Conservation (phyloP, 2,888 invertebrate genomes). For the Alviniconcha strummeri region DNA sequence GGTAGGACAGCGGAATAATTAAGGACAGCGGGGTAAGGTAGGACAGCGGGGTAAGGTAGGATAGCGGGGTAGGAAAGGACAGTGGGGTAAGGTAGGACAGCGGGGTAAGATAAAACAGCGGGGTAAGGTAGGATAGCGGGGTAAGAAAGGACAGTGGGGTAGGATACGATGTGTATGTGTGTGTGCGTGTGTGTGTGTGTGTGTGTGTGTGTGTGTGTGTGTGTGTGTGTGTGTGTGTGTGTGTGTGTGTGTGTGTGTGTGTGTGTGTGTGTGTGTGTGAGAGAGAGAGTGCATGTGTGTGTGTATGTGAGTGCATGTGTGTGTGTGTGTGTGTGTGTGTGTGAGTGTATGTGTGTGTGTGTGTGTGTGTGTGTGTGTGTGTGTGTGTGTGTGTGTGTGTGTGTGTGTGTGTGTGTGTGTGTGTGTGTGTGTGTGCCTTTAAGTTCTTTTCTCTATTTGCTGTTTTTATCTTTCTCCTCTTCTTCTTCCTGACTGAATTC, state of each 20-base stretch:
- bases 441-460: neutral
- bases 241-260: neutral
- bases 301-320: neutral
- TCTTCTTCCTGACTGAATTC: no score
- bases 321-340: constrained; percentile 22
- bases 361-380: constrained; percentile 25
- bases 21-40: neutral
- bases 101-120: neutral
- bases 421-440: constrained; percentile 7
- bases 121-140: no score
- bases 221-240: neutral
- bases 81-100: neutral
- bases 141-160: no score
- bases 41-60: neutral
- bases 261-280: no score
- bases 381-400: constrained; percentile 26
- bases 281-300: no score
- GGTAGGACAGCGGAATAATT: neutral
- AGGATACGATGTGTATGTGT: neutral
- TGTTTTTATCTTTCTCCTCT: neutral
- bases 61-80: neutral
- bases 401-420: constrained; percentile 24
- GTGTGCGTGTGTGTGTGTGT: neutral
- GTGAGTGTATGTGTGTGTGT: constrained; percentile 20
- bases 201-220: neutral